phyloP scores from a whole-genome alignment of 2,113 vertebrate species.

The Catharus minimus region DNA sequence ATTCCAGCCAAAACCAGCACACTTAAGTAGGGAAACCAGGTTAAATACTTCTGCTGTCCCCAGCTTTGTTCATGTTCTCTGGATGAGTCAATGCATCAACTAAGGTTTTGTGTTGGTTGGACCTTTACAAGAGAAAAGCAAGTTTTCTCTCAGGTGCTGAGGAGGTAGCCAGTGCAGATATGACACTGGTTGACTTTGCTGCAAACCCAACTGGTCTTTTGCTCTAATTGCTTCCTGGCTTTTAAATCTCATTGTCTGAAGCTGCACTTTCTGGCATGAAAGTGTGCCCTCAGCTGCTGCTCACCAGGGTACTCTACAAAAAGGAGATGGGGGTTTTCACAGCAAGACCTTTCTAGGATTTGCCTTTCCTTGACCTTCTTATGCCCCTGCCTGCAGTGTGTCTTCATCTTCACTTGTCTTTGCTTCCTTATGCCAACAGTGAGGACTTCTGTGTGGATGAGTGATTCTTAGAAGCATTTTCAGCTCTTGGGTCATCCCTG shows the following conservation, averaged over 20 bases:
- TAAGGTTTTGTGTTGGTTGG: neutral
- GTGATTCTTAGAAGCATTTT: neutral
- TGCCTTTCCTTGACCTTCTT: neutral
- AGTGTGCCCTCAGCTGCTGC: neutral
- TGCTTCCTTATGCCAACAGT: neutral
- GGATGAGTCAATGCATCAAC: neutral
- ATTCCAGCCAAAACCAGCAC: neutral
- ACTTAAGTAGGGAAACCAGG: neutral
- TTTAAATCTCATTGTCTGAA: neutral
- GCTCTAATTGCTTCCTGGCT: neutral
- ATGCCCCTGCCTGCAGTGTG: neutral
- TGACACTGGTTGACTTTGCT: neutral
- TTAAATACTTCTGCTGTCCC: neutral
- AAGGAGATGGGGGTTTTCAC: neutral
- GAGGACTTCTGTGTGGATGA: neutral
- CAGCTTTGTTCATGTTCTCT: neutral
- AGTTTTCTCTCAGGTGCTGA: neutral
- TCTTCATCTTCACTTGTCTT: neutral
- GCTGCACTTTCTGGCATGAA: neutral
- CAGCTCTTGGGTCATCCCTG: neutral
- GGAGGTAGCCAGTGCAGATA: neutral
- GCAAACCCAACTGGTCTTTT: neutral
- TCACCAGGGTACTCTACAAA: neutral
- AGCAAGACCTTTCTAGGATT: neutral
- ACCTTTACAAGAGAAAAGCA: neutral